These are phyloP conservation scores for Pseudopodoces humilis DNA, from an alignment of 2,113 vertebrate genomes.

Conservation along the genomic window DNA sequence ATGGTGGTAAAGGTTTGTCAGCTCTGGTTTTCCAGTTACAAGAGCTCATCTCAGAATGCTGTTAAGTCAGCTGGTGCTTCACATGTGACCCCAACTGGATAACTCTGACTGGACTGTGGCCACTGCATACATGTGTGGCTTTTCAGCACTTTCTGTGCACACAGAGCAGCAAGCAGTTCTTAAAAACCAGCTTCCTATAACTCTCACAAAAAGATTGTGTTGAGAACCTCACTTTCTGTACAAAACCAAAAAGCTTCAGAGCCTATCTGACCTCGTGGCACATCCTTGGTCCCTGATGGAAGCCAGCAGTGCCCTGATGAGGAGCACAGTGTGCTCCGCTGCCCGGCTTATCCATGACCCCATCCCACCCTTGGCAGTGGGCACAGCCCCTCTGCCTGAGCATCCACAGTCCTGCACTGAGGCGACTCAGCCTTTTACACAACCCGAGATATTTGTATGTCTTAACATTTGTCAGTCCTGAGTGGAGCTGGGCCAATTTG, in stretches of 20 bases:
- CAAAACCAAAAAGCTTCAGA: background rate
- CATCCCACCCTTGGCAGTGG: background rate
- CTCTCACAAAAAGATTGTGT: background rate
- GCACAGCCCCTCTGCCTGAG: background rate
- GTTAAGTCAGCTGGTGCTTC: background rate
- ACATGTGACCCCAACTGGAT: background rate
- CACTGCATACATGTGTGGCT: accelerated
- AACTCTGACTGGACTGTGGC: accelerated
- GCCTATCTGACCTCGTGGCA: accelerated
- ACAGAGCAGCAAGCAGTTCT: background rate
- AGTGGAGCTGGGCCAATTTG: constrained; percentile 9
- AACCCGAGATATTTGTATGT: background rate
- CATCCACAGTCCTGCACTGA: background rate
- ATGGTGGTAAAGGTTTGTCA: background rate
- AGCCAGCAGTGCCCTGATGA: background rate
- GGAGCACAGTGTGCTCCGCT: accelerated
- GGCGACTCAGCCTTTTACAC: background rate
- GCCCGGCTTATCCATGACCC: accelerated
- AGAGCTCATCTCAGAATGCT: background rate
- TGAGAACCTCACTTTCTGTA: background rate
- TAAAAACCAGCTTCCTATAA: background rate
- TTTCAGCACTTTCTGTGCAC: accelerated
- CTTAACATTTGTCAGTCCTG: background rate
- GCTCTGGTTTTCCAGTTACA: background rate
- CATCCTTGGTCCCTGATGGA: accelerated